A percentile compares a stretch with the other conserved stretches of the same genome.
Evolutionary conservation across 2,888 invertebrate genomes (phyloP).

Genomic region (Chalcosyrphus nemorum): DNA sequence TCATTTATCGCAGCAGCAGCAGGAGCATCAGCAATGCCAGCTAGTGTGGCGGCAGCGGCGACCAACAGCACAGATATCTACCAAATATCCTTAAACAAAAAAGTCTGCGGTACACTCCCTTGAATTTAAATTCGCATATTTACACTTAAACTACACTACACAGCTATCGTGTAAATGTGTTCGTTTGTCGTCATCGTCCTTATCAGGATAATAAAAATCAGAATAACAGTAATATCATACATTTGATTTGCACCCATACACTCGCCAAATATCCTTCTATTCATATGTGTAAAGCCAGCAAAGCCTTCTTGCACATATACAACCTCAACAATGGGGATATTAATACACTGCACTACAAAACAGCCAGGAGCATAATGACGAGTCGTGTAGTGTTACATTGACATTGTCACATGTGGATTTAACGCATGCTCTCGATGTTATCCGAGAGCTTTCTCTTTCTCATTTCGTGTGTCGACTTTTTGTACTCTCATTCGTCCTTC

Average conservation of each 20-base stretch:
- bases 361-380: constrained; percentile 25
- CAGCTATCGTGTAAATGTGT: constrained; percentile 34
- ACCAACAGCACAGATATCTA: background rate
- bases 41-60: background rate
- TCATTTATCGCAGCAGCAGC: constrained; percentile 24
- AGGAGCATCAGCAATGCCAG: background rate
- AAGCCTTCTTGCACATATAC: background rate
- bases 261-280: background rate
- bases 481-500: constrained; percentile 21
- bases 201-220: constrained; percentile 66
- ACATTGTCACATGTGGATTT: constrained; percentile 60
- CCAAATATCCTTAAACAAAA: background rate
- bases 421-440: constrained; percentile 50
- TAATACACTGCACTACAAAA: constrained; percentile 54
- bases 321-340: constrained; percentile 9
- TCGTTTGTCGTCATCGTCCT: constrained; percentile 59
- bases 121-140: constrained; percentile 63
- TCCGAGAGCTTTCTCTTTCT: constrained; percentile 21
- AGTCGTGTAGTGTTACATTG: constrained; percentile 48
- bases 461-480: background rate
- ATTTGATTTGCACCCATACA: constrained; percentile 51
- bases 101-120: constrained; percentile 39
- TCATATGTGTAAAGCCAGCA: background rate
- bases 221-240: constrained; percentile 60
- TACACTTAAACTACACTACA: constrained; percentile 52